Evolutionary conservation across 2,797 vertebrate genomes (phyloP), one percentile per base, ranked within the genome.

Genomic region (Knipowitschia caucasica): DNA sequence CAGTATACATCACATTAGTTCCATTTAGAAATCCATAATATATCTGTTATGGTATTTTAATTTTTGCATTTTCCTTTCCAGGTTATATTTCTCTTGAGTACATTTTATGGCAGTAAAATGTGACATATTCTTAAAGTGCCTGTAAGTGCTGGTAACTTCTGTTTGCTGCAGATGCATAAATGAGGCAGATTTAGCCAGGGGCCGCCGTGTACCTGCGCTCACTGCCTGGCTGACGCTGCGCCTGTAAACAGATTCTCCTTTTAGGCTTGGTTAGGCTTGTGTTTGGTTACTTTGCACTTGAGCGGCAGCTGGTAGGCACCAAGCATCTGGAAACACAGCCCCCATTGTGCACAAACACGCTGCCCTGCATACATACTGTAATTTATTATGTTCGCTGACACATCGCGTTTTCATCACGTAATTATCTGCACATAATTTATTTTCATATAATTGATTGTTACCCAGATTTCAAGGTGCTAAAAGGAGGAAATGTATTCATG

Each of bases 341-440:
- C 24, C 14, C 18, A 4, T 38, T 3, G 31, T 24, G 44, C 57
- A 35, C 7, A 43, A 77, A 31, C 45, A 68, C 64, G 49, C 51
- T 61, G 44, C 55, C 46, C 46, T 49, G 65, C 42, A 33, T 57
- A 49, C 64, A 63, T 18, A 9, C 53, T 33, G 30, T 46, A 55
- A 52, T 69, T 67, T 59, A 61, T 79, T 68, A 53, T 60, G 65
- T 53, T 67, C 60, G 9, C 63, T 66, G 77, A 67, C 60, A 56
- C 55, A 21, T 27, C 42, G 67, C 42, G 64, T 76, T 62, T 59
- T 62, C 62, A 63, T 74, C 56, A 57, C 20, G 26, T 40, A 64
- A 68, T 64, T 58, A 66, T 75, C 51, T 33, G 27, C 45, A 53
- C 64, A 17, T 51, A 35, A 62, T 54, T 59, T 63, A 53, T 57